Base-by-base conservation (phyloP, 1,140 invertebrate genomes). In the Littorina saxatilis region DNA sequence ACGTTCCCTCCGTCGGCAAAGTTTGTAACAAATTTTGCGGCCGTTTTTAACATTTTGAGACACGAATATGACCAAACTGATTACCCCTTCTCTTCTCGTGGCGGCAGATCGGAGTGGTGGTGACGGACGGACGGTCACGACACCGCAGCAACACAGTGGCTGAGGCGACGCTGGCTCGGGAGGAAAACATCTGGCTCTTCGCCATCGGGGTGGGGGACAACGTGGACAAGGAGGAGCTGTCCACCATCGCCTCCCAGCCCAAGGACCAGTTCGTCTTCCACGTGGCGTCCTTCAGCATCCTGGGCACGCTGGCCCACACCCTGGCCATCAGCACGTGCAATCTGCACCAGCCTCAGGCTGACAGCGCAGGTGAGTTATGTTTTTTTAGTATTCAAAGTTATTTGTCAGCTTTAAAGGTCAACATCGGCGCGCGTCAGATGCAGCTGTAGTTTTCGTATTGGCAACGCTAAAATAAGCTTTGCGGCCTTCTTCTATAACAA, bases 301-400 rank as follows among this genome's bases (percentile, higher is more conserved):
- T 90, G 15, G 61, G 63, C 39, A 82, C 85, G 2, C 88, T 90
- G 11, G 84, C 84, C 72, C 79, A 87, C 29, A 83, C 84, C 15
- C 82, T 90, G 4, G 87, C 87, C 5, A 82, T 87, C 32, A 83
- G 82, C 66, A 82, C 85, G 7, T 88, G 87, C 74, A 79, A 81
- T 37, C 13, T 37, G 0, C 29, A 70, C 27, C 27, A 13, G 1
- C 66, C 66, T 27, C 66, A 70, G 35, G 66, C 66, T 23, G 66
- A 70, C 39, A 37, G 39, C 35, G 66, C 66, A 27, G 23, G 66
- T 70, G 37, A 2, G 66, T 70, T n/a, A n/a, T n/a, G n/a, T n/a
- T n/a, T n/a, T n/a, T n/a, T n/a, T 7, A 50, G 9, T 50, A 9
- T 50, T 20, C 9, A 11, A 20, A 20, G 7, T 50, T 11, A n/a